Percentiles rank a stretch among this genome's conserved stretches.
Evolutionary conservation across 2,113 vertebrate genomes (phyloP).

Genomic region (Smithornis capensis): DNA sequence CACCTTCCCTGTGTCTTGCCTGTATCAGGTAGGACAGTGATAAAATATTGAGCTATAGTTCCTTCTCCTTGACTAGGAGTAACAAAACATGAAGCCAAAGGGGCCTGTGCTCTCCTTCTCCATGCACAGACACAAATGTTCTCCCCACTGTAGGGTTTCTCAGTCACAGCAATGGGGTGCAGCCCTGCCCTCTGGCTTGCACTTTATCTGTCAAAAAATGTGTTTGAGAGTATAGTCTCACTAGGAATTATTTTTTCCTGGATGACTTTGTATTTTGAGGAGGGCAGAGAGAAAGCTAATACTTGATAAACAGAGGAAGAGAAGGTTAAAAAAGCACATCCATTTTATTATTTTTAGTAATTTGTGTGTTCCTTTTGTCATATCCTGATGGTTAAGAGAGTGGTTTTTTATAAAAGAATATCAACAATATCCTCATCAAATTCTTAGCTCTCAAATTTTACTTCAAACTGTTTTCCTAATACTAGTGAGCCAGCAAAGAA

Average conservation of each 20-base stretch:
- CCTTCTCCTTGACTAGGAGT: not conserved
- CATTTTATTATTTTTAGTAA: not conserved
- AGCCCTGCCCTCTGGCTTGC: not conserved
- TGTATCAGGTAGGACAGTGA: not conserved
- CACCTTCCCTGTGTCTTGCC: not conserved
- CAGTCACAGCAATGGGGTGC: fast-evolving
- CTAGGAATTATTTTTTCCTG: not conserved
- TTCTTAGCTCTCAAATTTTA: not conserved
- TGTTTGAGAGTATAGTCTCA: not conserved
- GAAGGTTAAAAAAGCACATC: not conserved
- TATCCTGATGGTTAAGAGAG: not conserved
- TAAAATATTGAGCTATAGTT: not conserved
- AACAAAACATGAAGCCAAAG: not conserved
- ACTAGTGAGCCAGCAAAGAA: not conserved
- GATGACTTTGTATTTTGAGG: not conserved
- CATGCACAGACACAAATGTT: fast-evolving
- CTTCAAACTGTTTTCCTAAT: not conserved
- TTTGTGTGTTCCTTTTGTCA: not conserved
- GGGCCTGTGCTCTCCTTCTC: not conserved
- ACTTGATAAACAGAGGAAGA: not conserved
- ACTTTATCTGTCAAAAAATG: not conserved
- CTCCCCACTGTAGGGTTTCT: not conserved
- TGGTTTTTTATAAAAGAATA: not conserved
- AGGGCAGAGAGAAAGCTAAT: not conserved
- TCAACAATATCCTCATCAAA: not conserved